Evolutionary conservation across 2,797 vertebrate genomes (phyloP).

Genomic region (Enteromius trimaculatus): DNA sequence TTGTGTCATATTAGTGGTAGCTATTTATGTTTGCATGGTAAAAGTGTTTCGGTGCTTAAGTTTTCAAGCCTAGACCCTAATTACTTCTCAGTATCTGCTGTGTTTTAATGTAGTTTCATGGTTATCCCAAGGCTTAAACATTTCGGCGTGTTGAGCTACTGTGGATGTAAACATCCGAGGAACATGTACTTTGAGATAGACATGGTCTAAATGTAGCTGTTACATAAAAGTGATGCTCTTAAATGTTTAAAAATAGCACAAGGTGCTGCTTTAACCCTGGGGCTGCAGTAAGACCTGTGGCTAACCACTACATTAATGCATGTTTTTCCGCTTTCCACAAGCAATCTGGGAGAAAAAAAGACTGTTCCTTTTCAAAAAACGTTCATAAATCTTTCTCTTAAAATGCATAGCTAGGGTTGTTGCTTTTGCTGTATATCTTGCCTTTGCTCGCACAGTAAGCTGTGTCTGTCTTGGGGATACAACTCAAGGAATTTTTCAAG

Average conservation of each 20-base stretch:
- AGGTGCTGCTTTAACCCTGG: conserved; percentile 35
- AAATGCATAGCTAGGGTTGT: conserved; percentile 20
- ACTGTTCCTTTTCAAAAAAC: conserved; percentile 2
- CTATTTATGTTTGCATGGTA: not conserved
- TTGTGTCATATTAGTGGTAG: conserved; percentile 11
- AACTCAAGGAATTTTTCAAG: conserved; percentile 45
- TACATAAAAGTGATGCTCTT: conserved; percentile 32
- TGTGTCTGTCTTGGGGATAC: conserved; percentile 34
- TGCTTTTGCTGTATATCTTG: conserved; percentile 40
- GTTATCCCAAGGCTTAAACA: conserved; percentile 22
- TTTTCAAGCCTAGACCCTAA: conserved; percentile 19
- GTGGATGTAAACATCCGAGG: conserved; percentile 22
- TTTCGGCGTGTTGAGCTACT: not conserved
- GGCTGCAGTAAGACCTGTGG: conserved; percentile 25
- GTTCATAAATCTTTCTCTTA: conserved; percentile 27
- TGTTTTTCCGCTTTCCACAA: conserved; percentile 31
- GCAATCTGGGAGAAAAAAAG: not conserved
- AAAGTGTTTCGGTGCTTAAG: conserved; percentile 9
- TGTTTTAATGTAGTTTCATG: conserved; percentile 33
- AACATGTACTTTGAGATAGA: conserved; percentile 29
- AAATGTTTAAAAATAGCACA: conserved; percentile 41
- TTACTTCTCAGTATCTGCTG: conserved; percentile 3
- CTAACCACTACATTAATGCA: conserved; percentile 8
- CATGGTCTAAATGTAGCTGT: conserved; percentile 17
- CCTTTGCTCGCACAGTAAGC: conserved; percentile 38